Evolutionary conservation across 1,140 invertebrate species (phyloP).

Genomic region (Sesamia nonagrioides): DNA sequence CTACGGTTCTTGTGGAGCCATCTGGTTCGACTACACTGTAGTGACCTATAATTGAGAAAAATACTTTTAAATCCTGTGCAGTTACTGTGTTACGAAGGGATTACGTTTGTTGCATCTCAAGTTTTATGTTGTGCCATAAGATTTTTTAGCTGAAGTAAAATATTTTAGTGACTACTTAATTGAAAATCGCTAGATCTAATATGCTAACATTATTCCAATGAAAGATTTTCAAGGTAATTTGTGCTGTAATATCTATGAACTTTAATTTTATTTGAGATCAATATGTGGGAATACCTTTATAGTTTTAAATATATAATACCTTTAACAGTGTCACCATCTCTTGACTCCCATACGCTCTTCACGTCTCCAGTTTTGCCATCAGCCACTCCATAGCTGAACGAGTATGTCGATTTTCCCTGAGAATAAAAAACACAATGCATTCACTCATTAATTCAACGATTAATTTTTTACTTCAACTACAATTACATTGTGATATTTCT

Average conservation of each 20-base stretch:
- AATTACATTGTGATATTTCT: slow-evolving; percentile 62
- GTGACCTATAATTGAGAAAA: slow-evolving; percentile 73
- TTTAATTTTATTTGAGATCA: neutral
- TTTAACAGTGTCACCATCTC: slow-evolving; percentile 88
- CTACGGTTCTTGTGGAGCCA: slow-evolving; percentile 83
- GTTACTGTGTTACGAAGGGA: too few species aligned
- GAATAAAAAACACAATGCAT: slow-evolving; percentile 61
- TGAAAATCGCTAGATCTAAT: too few species aligned
- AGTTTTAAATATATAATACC: slow-evolving; percentile 66
- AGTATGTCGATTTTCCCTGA: slow-evolving; percentile 85
- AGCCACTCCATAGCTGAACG: slow-evolving; percentile 88
- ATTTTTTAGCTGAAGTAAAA: too few species aligned
- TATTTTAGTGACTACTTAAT: too few species aligned
- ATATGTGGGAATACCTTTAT: neutral
- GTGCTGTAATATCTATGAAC: too few species aligned
- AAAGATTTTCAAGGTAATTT: too few species aligned
- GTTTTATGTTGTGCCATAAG: neutral
- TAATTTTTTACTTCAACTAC: slow-evolving; percentile 57
- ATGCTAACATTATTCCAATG: too few species aligned
- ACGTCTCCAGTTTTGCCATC: slow-evolving; percentile 89
- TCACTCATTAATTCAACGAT: slow-evolving; percentile 53
- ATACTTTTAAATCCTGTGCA: neutral
- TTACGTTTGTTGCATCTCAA: neutral
- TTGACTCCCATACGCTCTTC: slow-evolving; percentile 90
- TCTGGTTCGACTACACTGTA: slow-evolving; percentile 86